Conservation (phyloP, 2,888 invertebrate genomes). For the Micropterix aruncella region DNA sequence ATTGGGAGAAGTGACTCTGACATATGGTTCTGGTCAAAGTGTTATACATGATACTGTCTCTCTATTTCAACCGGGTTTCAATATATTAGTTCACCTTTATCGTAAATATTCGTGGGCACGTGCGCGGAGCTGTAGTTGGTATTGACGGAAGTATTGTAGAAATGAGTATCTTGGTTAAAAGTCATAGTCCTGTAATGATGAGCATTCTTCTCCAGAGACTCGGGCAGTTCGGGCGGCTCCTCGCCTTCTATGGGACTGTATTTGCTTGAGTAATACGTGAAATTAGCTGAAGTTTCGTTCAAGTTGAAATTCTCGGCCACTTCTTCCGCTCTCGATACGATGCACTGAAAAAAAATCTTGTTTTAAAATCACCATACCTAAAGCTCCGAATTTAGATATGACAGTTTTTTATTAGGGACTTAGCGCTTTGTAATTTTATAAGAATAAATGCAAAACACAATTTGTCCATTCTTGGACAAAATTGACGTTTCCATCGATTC, state of each 20-base stretch:
- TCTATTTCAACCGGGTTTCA: too few relatives aligned
- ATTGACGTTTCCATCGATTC: too few relatives aligned
- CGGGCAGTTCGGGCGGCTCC: constrained; percentile 16
- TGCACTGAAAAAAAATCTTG: constrained; percentile 41
- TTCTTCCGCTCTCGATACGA: constrained; percentile 60
- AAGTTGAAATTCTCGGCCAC: constrained; percentile 48
- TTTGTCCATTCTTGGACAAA: too few relatives aligned
- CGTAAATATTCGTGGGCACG: constrained; percentile 88
- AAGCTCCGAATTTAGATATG: too few relatives aligned
- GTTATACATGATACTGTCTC: too few relatives aligned
- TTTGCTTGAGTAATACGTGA: constrained; percentile 70
- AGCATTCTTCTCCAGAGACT: constrained; percentile 18
- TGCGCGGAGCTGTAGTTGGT: constrained; percentile 76
- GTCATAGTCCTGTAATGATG: constrained; percentile 37
- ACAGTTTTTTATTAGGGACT: too few relatives aligned
- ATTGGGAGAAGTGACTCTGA: too few relatives aligned
- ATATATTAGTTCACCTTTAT: constrained; percentile 61
- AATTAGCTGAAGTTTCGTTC: constrained; percentile 24
- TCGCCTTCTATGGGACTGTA: constrained; percentile 41
- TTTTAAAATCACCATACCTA: constrained; percentile 6
- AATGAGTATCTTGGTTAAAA: constrained; percentile 63
- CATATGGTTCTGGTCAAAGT: too few relatives aligned
- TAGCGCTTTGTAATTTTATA: too few relatives aligned
- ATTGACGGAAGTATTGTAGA: constrained; percentile 72
- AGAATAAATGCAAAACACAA: too few relatives aligned